These are phyloP conservation scores for Psettodes erumei DNA, from an alignment of 2,113 vertebrate species.

Conservation along the genomic window DNA sequence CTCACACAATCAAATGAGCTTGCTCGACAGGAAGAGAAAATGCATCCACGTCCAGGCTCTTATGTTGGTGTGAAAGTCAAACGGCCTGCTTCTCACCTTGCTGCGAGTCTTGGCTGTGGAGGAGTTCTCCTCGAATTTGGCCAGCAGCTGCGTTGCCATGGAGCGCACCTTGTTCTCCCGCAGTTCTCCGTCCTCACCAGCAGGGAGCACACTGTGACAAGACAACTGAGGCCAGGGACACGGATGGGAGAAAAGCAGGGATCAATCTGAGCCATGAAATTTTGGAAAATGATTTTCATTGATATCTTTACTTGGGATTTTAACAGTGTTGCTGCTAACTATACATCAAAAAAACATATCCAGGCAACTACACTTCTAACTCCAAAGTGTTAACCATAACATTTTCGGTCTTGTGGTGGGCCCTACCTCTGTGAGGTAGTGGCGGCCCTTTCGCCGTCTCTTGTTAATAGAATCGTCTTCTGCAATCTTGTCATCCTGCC, in stretches of 20 bases:
- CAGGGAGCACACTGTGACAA: slow-evolving; percentile 78
- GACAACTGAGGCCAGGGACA: slow-evolving; percentile 72
- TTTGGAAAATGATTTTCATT: not conserved
- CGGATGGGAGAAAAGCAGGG: not conserved
- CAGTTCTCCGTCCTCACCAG: slow-evolving; percentile 79
- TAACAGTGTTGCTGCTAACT: not conserved
- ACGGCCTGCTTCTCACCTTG: slow-evolving; percentile 84
- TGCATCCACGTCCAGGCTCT: not conserved
- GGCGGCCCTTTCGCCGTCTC: slow-evolving; percentile 85
- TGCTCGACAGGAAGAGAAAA: not conserved
- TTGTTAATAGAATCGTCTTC: slow-evolving; percentile 91
- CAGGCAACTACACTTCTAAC: not conserved
- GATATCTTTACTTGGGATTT: not conserved
- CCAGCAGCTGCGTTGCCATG: slow-evolving; percentile 94
- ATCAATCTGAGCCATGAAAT: not conserved
- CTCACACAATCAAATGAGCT: not conserved
- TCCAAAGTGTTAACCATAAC: not conserved
- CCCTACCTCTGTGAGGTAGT: slow-evolving; percentile 88
- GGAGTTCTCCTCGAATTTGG: slow-evolving; percentile 94
- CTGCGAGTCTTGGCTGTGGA: slow-evolving; percentile 68
- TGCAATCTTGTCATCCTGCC: slow-evolving; percentile 85
- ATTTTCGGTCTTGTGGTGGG: not conserved
- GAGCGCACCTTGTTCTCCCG: slow-evolving; percentile 94
- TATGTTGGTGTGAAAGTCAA: not conserved
- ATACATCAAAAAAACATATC: not conserved